These are phyloP conservation scores for Dynastes tityus DNA, from an alignment of 2,888 invertebrate species.

Conservation along the genomic window DNA sequence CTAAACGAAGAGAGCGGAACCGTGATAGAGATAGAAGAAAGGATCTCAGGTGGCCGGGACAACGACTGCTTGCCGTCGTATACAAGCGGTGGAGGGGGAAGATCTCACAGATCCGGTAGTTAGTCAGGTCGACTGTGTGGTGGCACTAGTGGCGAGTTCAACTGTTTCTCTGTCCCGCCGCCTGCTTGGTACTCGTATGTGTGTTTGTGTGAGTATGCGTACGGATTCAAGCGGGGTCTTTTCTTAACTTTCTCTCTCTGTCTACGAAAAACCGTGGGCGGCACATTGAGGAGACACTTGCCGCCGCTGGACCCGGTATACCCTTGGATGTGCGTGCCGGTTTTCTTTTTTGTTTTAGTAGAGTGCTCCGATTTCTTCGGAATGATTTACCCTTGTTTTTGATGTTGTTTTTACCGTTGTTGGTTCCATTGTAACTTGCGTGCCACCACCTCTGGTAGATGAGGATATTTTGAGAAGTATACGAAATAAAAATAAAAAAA, in stretches of 20 bases:
- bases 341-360: too few species aligned
- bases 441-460: too few species aligned
- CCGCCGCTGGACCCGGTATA: neutral
- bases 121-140: conserved; percentile 64
- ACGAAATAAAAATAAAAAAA: too few species aligned
- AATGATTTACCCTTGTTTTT: too few species aligned
- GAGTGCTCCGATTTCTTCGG: too few species aligned
- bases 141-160: conserved; percentile 69
- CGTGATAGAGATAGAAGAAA: neutral
- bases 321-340: too few species aligned
- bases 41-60: conserved; percentile 60
- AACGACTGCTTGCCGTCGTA: conserved; percentile 53
- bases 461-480: too few species aligned
- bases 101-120: conserved; percentile 62
- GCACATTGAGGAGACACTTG: conserved; percentile 43
- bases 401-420: too few species aligned
- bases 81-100: conserved; percentile 52
- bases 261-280: conserved; percentile 41
- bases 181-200: conserved; percentile 27
- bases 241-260: neutral
- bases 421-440: too few species aligned
- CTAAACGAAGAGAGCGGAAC: too few species aligned
- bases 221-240: conserved; percentile 27
- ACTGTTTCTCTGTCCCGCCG: conserved; percentile 63
- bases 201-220: conserved; percentile 48